A percentile compares a stretch with the other conserved stretches of the same genome.
These are phyloP conservation scores for Drosophila yooni DNA, from an alignment of 2,888 invertebrate species.

Conservation along the genomic window DNA sequence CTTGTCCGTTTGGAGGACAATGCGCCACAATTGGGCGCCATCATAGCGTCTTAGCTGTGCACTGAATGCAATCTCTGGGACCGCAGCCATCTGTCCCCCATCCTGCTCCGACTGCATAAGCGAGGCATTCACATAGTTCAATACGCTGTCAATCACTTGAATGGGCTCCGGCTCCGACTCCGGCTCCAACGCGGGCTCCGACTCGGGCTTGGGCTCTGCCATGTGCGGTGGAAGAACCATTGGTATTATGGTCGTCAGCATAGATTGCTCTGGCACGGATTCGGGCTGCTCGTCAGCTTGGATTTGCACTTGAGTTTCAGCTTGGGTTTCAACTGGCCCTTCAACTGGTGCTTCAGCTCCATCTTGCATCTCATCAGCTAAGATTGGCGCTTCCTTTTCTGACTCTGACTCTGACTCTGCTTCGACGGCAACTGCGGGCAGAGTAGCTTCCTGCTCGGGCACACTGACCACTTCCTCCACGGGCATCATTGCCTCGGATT, in stretches of 20 bases:
- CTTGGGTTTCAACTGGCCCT: background rate
- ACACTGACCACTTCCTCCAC: slow-evolving; percentile 6
- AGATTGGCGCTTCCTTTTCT: slow-evolving; percentile 6
- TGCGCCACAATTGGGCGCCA: slow-evolving; percentile 92
- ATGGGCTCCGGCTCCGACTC: slow-evolving; percentile 27
- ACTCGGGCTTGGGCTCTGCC: background rate
- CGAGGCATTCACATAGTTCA: slow-evolving; percentile 82
- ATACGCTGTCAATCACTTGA: slow-evolving; percentile 75
- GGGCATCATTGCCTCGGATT: slow-evolving; percentile 8
- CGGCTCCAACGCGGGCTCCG: background rate
- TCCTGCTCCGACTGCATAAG: slow-evolving; percentile 59
- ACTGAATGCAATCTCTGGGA: slow-evolving; percentile 52
- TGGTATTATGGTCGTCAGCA: slow-evolving; percentile 80
- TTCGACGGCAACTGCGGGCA: slow-evolving; percentile 11
- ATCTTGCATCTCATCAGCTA: slow-evolving; percentile 19
- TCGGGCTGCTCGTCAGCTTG: slow-evolving; percentile 21
- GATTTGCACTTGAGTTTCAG: background rate
- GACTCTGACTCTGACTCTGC: slow-evolving; percentile 10
- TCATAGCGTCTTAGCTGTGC: slow-evolving; percentile 87
- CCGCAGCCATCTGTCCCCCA: slow-evolving; percentile 17
- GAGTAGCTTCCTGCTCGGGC: slow-evolving; percentile 10
- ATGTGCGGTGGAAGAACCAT: slow-evolving; percentile 21
- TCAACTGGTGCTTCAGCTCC: slow-evolving; percentile 7
- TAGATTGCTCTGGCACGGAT: slow-evolving; percentile 41
- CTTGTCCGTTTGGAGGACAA: slow-evolving; percentile 86